phyloP scores from a whole-genome alignment of 2,888 invertebrate species.

The Lasioglossum malachurum region DNA sequence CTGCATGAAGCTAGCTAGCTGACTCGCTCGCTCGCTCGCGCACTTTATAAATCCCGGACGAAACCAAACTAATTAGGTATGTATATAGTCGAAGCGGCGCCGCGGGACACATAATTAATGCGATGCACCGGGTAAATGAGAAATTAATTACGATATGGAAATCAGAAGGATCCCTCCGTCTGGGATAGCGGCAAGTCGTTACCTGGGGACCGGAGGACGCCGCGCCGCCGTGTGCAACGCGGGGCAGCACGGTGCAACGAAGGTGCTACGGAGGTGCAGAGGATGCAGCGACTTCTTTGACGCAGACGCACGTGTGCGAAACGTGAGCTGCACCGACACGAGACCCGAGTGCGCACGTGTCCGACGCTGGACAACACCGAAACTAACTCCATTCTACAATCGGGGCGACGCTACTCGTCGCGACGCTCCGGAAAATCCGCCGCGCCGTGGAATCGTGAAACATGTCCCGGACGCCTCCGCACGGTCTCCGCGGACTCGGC shows the following conservation, averaged over 20 bases:
- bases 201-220: slow-evolving; percentile 14
- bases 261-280: not conserved
- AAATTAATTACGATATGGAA: slow-evolving; percentile 80
- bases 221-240: not conserved
- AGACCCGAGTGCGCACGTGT: slow-evolving; percentile 14
- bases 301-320: slow-evolving; percentile 41
- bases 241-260: not conserved
- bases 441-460: not conserved
- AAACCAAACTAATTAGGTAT: slow-evolving; percentile 73
- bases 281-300: slow-evolving; percentile 51
- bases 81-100: slow-evolving; percentile 67
- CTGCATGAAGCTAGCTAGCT: not conserved
- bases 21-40: slow-evolving; percentile 14
- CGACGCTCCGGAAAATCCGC: not conserved
- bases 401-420: not conserved
- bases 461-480: not conserved
- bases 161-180: slow-evolving; percentile 64
- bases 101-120: slow-evolving; percentile 74
- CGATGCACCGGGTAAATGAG: slow-evolving; percentile 72
- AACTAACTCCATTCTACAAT: not conserved
- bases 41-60: slow-evolving; percentile 62
- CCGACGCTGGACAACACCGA: not conserved
- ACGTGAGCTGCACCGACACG: slow-evolving; percentile 33
- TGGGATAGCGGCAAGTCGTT: slow-evolving; percentile 41
- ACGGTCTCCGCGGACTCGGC: not conserved